phyloP scores from a whole-genome alignment of 1,140 invertebrate species.

The Berghia stephanieae region DNA sequence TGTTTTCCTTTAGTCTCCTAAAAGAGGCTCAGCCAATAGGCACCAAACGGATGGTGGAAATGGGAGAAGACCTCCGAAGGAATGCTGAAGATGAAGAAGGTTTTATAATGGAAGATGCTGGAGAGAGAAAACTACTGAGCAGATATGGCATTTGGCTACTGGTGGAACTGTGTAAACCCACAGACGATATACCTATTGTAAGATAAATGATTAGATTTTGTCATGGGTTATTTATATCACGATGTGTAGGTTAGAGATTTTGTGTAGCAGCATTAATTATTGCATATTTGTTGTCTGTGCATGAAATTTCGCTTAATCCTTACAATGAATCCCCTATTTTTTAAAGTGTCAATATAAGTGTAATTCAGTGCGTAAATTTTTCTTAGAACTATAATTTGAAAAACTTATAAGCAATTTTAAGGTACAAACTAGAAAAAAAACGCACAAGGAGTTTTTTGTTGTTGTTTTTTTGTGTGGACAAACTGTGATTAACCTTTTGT shows the following conservation, averaged over 20 bases:
- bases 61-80: slow-evolving; percentile 59
- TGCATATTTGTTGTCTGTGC: too few species aligned
- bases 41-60: slow-evolving; percentile 62
- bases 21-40: slow-evolving; percentile 66
- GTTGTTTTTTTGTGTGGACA: too few species aligned
- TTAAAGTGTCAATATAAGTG: not conserved
- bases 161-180: slow-evolving; percentile 87
- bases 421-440: too few species aligned
- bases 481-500: too few species aligned
- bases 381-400: too few species aligned
- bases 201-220: slow-evolving; percentile 27
- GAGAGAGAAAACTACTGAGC: slow-evolving; percentile 76
- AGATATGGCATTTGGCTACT: slow-evolving; percentile 97
- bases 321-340: not conserved
- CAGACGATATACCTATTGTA: slow-evolving; percentile 77
- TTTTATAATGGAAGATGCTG: slow-evolving; percentile 59
- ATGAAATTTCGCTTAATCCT: too few species aligned
- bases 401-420: too few species aligned
- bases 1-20: slow-evolving; percentile 53
- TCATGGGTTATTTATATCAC: not conserved
- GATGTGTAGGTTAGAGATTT: too few species aligned
- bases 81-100: slow-evolving; percentile 54
- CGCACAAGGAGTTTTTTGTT: too few species aligned
- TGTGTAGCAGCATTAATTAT: too few species aligned
- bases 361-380: not conserved